These are phyloP conservation scores for Ochlodes sylvanus DNA, from an alignment of 2,888 invertebrate genomes.

Conservation along the genomic window DNA sequence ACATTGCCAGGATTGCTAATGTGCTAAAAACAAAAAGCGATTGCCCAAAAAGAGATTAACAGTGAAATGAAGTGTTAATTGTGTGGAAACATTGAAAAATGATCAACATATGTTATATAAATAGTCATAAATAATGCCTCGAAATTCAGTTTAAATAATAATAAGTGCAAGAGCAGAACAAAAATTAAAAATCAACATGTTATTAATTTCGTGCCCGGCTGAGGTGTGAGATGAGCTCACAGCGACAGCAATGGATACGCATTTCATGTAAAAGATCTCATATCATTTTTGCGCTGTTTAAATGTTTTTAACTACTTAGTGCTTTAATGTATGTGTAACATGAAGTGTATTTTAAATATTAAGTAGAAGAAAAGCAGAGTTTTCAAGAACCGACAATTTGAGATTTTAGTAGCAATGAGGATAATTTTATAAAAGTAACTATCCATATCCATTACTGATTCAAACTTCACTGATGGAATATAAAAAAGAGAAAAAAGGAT, in stretches of 20 bases:
- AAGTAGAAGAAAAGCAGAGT: too few relatives aligned
- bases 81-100: constrained; percentile 84
- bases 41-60: constrained; percentile 75
- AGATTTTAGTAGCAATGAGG: too few relatives aligned
- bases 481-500: too few relatives aligned
- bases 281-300: too few relatives aligned
- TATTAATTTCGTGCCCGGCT: constrained; percentile 80
- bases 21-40: constrained; percentile 64
- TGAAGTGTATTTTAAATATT: too few relatives aligned
- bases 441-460: too few relatives aligned
- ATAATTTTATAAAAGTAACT: too few relatives aligned
- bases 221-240: constrained; percentile 81
- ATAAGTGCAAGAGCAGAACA: constrained; percentile 81
- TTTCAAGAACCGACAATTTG: too few relatives aligned
- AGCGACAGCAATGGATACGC: constrained; percentile 54
- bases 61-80: constrained; percentile 84
- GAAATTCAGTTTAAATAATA: constrained; percentile 84
- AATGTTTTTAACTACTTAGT: too few relatives aligned
- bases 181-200: constrained; percentile 83
- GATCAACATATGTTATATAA: constrained; percentile 85
- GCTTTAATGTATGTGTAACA: too few relatives aligned
- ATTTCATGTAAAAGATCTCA: neutral
- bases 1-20: constrained; percentile 56
- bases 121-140: constrained; percentile 82
- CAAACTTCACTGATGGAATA: too few relatives aligned